Evolutionary conservation across 2,113 vertebrate genomes (phyloP).

Genomic region (Polyodon spathula): DNA sequence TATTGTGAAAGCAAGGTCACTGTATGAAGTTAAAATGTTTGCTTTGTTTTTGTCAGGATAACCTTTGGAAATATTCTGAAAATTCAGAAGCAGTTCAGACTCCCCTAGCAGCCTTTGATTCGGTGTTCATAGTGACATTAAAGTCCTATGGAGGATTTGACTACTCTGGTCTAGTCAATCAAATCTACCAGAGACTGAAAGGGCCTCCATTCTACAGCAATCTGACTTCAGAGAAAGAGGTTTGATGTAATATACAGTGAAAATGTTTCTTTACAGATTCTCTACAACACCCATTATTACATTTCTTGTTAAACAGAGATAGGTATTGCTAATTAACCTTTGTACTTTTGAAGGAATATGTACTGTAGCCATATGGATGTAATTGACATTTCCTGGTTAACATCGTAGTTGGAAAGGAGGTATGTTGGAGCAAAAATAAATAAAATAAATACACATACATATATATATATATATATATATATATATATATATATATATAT

Average conservation of each 20-base stretch:
- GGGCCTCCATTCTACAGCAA: slow-evolving; percentile 45
- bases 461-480: too few species aligned
- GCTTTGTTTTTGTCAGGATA: slow-evolving; percentile 42
- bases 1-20: too few species aligned
- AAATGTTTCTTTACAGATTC: background rate
- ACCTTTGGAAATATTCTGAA: slow-evolving; percentile 55
- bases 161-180: slow-evolving; percentile 50
- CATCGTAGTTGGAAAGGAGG: too few species aligned
- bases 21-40: background rate
- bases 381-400: too few species aligned
- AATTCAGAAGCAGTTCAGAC: slow-evolving; percentile 22
- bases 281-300: too few species aligned
- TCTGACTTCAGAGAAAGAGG: slow-evolving; percentile 51
- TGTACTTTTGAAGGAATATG: too few species aligned
- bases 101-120: slow-evolving; percentile 39
- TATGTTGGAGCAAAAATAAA: too few species aligned
- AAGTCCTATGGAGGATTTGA: slow-evolving; percentile 39
- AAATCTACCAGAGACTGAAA: slow-evolving; percentile 46
- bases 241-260: slow-evolving; percentile 18
- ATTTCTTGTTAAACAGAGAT: too few species aligned
- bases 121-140: slow-evolving; percentile 50
- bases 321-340: too few species aligned
- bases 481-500: too few species aligned
- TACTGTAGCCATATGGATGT: too few species aligned
- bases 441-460: too few species aligned